Conservation (phyloP, 2,888 invertebrate genomes). For the Mystacides longicornis region DNA sequence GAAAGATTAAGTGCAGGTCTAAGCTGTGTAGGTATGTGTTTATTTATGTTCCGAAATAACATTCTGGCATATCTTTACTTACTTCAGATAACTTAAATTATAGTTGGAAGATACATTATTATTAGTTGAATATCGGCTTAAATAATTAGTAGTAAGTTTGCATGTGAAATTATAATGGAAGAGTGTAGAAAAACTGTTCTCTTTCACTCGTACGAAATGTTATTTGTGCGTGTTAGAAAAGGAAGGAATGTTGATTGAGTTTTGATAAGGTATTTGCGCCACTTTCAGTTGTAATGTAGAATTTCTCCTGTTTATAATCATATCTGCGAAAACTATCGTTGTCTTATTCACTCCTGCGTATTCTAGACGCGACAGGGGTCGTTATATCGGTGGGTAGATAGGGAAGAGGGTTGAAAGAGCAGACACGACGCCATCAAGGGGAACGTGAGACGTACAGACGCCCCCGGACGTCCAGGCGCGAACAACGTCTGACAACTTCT, state of each 20-base stretch:
- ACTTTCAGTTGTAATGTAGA: neutral
- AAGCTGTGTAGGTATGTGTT: no score
- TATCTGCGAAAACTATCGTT: neutral
- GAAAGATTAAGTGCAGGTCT: no score
- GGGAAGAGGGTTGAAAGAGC: conserved; percentile 39
- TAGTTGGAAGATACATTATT: no score
- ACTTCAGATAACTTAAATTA: no score
- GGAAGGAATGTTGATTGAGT: conserved; percentile 14
- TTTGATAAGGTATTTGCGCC: conserved; percentile 18
- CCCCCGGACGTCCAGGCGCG: conserved; percentile 40
- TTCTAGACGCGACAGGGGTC: conserved; percentile 27
- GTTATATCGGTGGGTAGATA: conserved; percentile 14
- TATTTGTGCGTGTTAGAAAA: conserved; percentile 9
- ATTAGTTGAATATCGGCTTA: no score
- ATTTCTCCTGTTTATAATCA: neutral
- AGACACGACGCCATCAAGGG: conserved; percentile 43
- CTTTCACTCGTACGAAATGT: neutral
- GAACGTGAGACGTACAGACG: conserved; percentile 51
- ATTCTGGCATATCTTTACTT: no score
- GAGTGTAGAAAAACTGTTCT: conserved; percentile 11
- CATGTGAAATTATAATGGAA: no score
- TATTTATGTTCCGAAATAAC: no score
- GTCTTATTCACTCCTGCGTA: conserved; percentile 22
- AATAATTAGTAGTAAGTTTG: no score
- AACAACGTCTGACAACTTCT: conserved; percentile 30